phyloP scores from a whole-genome alignment of 2,113 vertebrate species.

The Mellivora capensis region DNA sequence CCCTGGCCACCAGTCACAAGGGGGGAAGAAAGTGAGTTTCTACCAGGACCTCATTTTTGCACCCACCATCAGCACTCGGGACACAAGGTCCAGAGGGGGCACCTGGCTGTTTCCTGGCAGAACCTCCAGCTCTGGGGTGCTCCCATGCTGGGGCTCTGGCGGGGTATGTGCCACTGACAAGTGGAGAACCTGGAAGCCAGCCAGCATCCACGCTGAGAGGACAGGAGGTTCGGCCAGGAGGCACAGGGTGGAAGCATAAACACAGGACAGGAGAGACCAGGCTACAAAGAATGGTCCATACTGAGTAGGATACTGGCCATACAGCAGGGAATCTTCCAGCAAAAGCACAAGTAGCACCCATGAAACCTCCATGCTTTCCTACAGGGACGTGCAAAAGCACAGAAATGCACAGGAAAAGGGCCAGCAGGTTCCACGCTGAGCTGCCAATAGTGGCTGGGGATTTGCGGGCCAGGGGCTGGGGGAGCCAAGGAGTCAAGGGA shows the following conservation, averaged over 20 bases:
- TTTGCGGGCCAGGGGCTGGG: not conserved
- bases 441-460: not conserved
- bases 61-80: not conserved
- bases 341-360: not conserved
- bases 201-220: not conserved
- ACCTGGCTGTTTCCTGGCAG: not conserved
- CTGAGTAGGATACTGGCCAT: not conserved
- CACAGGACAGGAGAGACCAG: not conserved
- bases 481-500: not conserved
- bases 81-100: not conserved
- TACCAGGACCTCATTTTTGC: fast-evolving
- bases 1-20: not conserved
- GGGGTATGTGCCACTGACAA: not conserved
- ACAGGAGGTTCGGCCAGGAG: not conserved
- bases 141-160: not conserved
- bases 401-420: not conserved
- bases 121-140: not conserved
- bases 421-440: not conserved
- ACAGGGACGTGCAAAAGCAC: fast-evolving
- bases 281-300: not conserved
- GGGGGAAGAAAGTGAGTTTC: not conserved
- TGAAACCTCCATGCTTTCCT: fast-evolving
- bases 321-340: not conserved
- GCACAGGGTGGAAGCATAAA: not conserved
- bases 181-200: not conserved